These are phyloP conservation scores for Actenoides hombroni DNA, from an alignment of 2,113 vertebrate genomes.

Conservation along the genomic window DNA sequence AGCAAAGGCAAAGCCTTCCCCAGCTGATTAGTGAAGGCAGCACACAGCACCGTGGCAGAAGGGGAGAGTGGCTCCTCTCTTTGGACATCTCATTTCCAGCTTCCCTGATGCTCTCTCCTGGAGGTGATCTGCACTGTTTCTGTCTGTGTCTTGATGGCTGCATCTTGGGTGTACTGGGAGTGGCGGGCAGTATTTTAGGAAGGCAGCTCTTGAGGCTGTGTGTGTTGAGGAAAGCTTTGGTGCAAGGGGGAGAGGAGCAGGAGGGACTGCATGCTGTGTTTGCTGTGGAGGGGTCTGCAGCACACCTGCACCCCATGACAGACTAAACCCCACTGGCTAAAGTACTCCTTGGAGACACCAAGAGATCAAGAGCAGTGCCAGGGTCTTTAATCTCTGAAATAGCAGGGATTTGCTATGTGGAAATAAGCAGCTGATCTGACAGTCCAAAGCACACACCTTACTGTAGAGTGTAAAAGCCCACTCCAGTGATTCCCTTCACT, in stretches of 20 bases:
- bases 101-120: background rate
- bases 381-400: background rate
- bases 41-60: accelerated
- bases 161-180: background rate
- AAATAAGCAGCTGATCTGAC: background rate
- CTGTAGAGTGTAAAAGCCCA: background rate
- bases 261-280: accelerated
- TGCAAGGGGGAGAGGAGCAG: background rate
- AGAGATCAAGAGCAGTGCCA: background rate
- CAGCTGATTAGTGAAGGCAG: background rate
- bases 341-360: background rate
- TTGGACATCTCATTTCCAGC: background rate
- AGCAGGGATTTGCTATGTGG: background rate
- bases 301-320: background rate
- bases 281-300: background rate
- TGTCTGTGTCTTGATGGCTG: background rate
- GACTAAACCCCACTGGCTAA: background rate
- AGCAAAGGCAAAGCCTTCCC: background rate
- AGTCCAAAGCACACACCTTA: background rate
- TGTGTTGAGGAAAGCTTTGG: background rate
- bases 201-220: background rate
- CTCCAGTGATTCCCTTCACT: background rate
- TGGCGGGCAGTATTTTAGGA: background rate
- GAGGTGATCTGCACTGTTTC: background rate
- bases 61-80: accelerated